phyloP scores from a whole-genome alignment of 2,797 vertebrate genomes.

The Leptodactylus fallax region DNA sequence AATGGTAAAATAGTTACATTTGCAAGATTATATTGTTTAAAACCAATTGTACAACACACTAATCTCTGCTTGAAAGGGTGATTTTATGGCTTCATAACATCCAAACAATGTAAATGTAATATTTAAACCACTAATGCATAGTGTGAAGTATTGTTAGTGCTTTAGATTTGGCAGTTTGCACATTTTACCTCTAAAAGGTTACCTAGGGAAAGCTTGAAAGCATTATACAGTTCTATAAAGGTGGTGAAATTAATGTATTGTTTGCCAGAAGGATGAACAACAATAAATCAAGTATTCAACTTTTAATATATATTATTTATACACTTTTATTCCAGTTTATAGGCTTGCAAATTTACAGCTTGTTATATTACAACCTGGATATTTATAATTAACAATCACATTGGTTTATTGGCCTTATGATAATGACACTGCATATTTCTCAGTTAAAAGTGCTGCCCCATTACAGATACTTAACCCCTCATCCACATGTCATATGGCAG shows the following conservation, averaged over 20 bases:
- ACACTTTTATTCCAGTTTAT: conserved; percentile 6
- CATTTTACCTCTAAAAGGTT: conserved; percentile 48
- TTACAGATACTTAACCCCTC: too few relatives aligned
- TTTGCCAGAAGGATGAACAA: conserved; percentile 27
- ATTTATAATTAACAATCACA: not conserved
- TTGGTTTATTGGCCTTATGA: conserved; percentile 1
- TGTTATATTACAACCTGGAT: not conserved
- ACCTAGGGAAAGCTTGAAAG: conserved; percentile 46
- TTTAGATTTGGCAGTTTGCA: conserved; percentile 47
- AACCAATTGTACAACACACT: conserved; percentile 47
- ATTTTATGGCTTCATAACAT: conserved; percentile 53
- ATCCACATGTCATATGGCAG: too few relatives aligned
- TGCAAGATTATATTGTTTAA: conserved; percentile 53
- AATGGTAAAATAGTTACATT: conserved; percentile 55
- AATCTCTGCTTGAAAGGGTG: conserved; percentile 48
- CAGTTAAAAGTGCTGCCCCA: not conserved
- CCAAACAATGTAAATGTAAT: conserved; percentile 57
- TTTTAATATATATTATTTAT: conserved; percentile 33
- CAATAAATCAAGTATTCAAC: conserved; percentile 26
- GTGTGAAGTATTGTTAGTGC: conserved; percentile 54
- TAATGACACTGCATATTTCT: not conserved
- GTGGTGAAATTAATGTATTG: conserved; percentile 47
- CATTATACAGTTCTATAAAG: conserved; percentile 41
- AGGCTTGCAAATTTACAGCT: not conserved
- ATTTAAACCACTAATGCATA: conserved; percentile 56